Base-by-base conservation (phyloP, 2,888 invertebrate species). In the Patella ulyssiponensis region DNA sequence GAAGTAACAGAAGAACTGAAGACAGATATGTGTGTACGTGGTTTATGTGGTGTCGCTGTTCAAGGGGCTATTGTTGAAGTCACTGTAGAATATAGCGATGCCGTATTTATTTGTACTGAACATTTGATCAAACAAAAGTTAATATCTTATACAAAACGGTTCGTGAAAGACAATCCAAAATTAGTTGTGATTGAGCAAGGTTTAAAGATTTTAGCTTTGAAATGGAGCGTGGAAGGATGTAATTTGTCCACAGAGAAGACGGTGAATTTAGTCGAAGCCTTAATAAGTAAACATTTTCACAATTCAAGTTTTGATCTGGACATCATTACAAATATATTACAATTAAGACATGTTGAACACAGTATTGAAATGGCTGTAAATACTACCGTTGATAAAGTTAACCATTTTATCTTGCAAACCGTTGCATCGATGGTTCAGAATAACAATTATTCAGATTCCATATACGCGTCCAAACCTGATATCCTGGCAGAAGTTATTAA, bases 41-140 rank as follows among this genome's bases (percentile, higher is more conserved):
- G 64, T 51, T 11, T 74, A 15, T 74, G 74, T 20, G 44, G 69
- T 44, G 51, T 17, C 51, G 69, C 20, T 7, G 64, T 74, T 12
- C 27, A 69, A 5, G 51, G 51, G 20, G 74, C 74, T 33, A 64
- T 64, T 17, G 20, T 51, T 58, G 74, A 74, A 69, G 58, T 69
- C 11, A 64, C 11, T 69, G 33, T 17, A 64, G 74, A 74, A n/a
- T 74, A 51, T 54, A 20, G 23, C n/a, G 69, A 74, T 51, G 64
- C 58, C 11, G n/a, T 51, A 9, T 20, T 64, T 20, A 51, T 74
- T 4, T 74, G 58, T 64, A 23, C 44, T 51, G 58, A 74, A 52
- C 58, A 44, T 14, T 20, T 64, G 12, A 23, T 74, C 20, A 74
- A 74, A 44, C 64, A 74, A 2, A n/a, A n/a, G 17, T 33, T 74